Conservation (phyloP, 2,797 vertebrate species). For the Myotis myotis region DNA sequence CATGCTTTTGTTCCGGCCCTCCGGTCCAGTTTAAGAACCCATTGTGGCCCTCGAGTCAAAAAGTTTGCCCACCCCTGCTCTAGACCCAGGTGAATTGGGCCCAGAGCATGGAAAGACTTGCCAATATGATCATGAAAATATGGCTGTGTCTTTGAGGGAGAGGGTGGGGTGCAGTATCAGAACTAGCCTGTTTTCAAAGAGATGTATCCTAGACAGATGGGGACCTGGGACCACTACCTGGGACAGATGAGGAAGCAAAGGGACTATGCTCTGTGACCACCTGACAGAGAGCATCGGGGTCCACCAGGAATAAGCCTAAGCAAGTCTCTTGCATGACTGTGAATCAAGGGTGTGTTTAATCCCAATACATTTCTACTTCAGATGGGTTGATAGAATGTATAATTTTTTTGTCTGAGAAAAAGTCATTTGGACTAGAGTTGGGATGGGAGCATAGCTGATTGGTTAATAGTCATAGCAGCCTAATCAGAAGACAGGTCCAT, state of each 20-base stretch:
- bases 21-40: too few relatives aligned
- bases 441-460: background rate
- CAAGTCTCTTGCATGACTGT: background rate
- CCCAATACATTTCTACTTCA: background rate
- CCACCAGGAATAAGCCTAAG: background rate
- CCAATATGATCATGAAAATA: rapidly evolving
- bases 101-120: background rate
- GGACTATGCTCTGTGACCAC: background rate
- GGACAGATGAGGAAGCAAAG: background rate
- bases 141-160: background rate
- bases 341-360: background rate
- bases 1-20: too few relatives aligned
- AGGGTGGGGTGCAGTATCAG: background rate
- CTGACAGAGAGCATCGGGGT: background rate
- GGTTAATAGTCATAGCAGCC: background rate
- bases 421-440: background rate
- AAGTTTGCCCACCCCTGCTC: background rate
- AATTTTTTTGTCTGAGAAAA: background rate
- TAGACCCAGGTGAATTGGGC: background rate
- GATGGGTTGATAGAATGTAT: background rate
- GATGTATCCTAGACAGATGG: background rate
- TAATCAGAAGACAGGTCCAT: background rate
- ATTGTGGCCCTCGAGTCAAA: too few relatives aligned
- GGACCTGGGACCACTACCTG: background rate
- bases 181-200: background rate